Evolutionary conservation across 2,113 vertebrate genomes (phyloP).

Genomic region (Ailuropoda melanoleuca): DNA sequence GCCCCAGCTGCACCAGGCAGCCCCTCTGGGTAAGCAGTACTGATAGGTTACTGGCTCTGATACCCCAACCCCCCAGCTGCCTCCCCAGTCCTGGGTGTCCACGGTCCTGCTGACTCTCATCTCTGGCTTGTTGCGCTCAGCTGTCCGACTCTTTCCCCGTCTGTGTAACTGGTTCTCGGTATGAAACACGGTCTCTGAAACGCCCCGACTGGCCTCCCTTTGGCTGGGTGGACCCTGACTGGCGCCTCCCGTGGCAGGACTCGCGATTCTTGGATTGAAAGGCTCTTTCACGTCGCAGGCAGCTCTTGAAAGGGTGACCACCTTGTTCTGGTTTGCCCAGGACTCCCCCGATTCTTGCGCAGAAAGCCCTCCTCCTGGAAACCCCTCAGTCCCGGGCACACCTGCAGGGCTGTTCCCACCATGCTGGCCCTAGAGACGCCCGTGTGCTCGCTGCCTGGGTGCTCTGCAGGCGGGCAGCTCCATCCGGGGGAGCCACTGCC

Average conservation of each 20-base stretch:
- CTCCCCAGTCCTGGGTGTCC: neutral
- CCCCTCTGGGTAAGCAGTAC: neutral
- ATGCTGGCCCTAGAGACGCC: neutral
- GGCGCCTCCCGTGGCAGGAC: fast-evolving
- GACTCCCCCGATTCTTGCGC: neutral
- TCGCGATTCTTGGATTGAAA: neutral
- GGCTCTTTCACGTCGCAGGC: neutral
- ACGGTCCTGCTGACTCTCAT: neutral
- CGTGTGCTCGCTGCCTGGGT: fast-evolving
- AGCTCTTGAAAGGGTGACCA: neutral
- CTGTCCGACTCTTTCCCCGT: neutral
- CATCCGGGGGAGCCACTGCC: neutral
- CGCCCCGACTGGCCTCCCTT: too few relatives aligned
- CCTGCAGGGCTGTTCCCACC: neutral
- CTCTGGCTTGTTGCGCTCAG: neutral
- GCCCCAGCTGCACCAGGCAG: neutral
- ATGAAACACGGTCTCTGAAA: neutral
- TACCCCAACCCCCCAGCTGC: too few relatives aligned
- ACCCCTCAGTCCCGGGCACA: neutral
- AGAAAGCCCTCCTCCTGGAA: neutral
- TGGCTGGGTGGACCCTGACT: neutral
- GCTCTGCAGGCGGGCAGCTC: neutral
- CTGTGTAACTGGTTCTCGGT: too few relatives aligned
- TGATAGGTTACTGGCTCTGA: neutral
- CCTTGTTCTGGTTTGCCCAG: neutral